Evolutionary conservation across 2,888 invertebrate genomes (phyloP).

Genomic region (Vanessa cardui): DNA sequence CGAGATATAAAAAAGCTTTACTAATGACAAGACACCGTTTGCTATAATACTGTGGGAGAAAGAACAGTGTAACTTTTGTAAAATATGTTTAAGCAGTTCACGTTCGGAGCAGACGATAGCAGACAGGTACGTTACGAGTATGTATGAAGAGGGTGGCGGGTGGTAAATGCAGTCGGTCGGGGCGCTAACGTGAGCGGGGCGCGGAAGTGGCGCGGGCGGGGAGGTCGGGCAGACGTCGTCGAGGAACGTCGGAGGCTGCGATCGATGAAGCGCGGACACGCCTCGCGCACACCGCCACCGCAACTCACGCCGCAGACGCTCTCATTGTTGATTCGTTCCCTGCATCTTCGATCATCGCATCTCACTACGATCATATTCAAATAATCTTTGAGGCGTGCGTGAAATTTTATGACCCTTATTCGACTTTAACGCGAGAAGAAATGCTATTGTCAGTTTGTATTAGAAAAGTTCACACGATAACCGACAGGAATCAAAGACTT

Average conservation of each 20-base stretch:
- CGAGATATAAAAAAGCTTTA: conserved; percentile 49
- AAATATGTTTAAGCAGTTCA: conserved; percentile 54
- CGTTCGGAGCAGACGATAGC: conserved; percentile 49
- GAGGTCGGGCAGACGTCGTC: conserved; percentile 73
- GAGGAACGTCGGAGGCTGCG: conserved; percentile 81
- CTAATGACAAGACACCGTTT: conserved; percentile 13
- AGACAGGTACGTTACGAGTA: conserved; percentile 65
- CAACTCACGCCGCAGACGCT: conserved; percentile 53
- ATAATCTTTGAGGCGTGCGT: background rate
- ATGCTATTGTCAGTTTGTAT: conserved; percentile 21
- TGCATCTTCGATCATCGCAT: conserved; percentile 33
- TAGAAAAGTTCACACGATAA: conserved; percentile 32
- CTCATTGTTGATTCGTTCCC: conserved; percentile 68
- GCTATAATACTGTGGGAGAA: conserved; percentile 34
- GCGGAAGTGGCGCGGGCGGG: conserved; percentile 48
- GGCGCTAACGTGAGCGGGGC: conserved; percentile 77
- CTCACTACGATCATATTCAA: conserved; percentile 26
- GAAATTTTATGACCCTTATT: background rate
- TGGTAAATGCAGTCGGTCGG: conserved; percentile 82
- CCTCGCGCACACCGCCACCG: conserved; percentile 68
- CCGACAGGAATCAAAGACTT: conserved; percentile 32
- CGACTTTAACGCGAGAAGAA: conserved; percentile 14
- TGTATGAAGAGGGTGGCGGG: conserved; percentile 66
- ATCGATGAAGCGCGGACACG: conserved; percentile 83
- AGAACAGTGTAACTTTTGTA: conserved; percentile 48